phyloP scores from a whole-genome alignment of 2,888 invertebrate species.

The Omphaloscelis lunosa region DNA sequence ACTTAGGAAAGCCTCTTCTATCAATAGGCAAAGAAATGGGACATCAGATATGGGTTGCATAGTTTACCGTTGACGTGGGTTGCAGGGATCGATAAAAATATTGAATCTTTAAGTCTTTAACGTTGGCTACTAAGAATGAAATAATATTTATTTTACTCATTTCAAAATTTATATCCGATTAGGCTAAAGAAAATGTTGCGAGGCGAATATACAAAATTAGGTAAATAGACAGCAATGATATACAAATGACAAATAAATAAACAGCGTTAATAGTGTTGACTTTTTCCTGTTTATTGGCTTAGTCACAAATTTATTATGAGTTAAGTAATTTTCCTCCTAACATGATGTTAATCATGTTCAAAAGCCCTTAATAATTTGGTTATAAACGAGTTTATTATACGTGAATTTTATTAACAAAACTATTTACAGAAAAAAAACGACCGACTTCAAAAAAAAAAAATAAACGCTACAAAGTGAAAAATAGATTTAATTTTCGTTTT shows the following conservation, averaged over 20 bases:
- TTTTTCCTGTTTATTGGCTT: slow-evolving; percentile 38
- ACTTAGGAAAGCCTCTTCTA: background rate
- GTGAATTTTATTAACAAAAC: background rate
- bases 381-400: slow-evolving; percentile 4
- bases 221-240: slow-evolving; percentile 6
- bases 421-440: no score
- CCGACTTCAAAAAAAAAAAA: no score
- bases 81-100: background rate
- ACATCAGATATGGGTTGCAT: background rate
- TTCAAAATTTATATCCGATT: slow-evolving; percentile 12
- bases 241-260: slow-evolving; percentile 38
- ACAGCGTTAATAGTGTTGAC: slow-evolving; percentile 25
- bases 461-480: no score
- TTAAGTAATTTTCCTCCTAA: slow-evolving; percentile 21
- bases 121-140: background rate
- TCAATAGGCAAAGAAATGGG: slow-evolving; percentile 5
- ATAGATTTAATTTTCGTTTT: no score
- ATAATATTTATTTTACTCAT: background rate
- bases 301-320: background rate
- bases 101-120: background rate
- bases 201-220: slow-evolving; percentile 6
- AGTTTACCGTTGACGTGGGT: background rate
- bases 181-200: slow-evolving; percentile 7
- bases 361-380: slow-evolving; percentile 16
- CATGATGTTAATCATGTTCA: slow-evolving; percentile 11